A percentile compares a stretch with the other conserved stretches of the same genome.
phyloP scores from a whole-genome alignment of 2,797 vertebrate genomes.

The Oreochromis mossambicus region DNA sequence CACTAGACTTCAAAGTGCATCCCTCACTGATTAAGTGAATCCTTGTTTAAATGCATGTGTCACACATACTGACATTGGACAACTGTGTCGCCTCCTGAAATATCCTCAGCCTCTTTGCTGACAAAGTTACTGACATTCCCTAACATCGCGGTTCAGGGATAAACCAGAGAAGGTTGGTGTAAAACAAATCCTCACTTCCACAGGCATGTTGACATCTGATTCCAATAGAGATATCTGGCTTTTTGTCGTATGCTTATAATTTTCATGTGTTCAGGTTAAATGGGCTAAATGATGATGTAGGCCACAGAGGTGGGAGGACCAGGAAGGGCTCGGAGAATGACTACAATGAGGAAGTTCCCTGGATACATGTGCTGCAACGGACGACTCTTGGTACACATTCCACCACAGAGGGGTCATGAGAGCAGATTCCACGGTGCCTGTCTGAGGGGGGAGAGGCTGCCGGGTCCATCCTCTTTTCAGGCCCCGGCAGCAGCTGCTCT shows the following conservation, averaged over 20 bases:
- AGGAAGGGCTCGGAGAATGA: constrained; percentile 29
- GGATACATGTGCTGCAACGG: constrained; percentile 42
- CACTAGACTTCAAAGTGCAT: not conserved
- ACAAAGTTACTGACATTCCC: constrained; percentile 40
- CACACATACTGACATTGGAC: constrained; percentile 35
- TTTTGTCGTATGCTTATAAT: not conserved
- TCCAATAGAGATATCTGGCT: not conserved
- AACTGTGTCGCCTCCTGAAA: constrained; percentile 52
- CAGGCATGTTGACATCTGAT: not conserved
- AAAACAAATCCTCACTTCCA: not conserved
- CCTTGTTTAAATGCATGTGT: constrained; percentile 22
- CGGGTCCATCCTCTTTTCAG: constrained; percentile 59
- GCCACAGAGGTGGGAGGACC: constrained; percentile 15
- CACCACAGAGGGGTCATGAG: constrained; percentile 48
- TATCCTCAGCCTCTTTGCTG: constrained; percentile 42
- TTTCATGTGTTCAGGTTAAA: not conserved
- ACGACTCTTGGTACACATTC: constrained; percentile 50
- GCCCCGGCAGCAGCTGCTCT: constrained; percentile 79
- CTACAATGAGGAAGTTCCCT: constrained; percentile 52
- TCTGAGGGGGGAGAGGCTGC: constrained; percentile 52
- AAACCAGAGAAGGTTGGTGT: not conserved
- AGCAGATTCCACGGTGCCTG: constrained; percentile 59
- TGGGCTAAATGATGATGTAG: constrained; percentile 14
- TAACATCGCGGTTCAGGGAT: constrained; percentile 1
- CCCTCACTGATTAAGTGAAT: constrained; percentile 14